Conservation (phyloP, 2,888 invertebrate genomes). For the Yponomeuta malinellus region DNA sequence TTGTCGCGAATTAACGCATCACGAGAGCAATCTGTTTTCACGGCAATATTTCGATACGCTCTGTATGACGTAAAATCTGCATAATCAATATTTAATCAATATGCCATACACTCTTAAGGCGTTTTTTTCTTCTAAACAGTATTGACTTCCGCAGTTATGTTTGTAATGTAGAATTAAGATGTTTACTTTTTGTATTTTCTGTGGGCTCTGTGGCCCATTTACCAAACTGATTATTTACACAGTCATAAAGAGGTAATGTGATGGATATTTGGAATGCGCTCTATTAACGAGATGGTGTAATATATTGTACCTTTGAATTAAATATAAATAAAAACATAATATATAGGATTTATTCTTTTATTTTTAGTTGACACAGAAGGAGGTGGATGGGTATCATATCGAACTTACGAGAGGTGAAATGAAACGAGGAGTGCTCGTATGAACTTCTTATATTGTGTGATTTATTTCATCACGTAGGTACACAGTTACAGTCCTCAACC, state of each 20-base stretch:
- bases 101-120: conserved; percentile 43
- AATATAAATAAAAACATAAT: conserved; percentile 75
- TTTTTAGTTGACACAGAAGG: conserved; percentile 6
- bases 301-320: conserved; percentile 74
- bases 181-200: conserved; percentile 70
- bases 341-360: conserved; percentile 56
- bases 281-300: conserved; percentile 67
- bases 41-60: conserved; percentile 15
- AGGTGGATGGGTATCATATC: background rate
- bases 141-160: conserved; percentile 67
- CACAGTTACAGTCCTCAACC: conserved; percentile 58
- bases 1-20: conserved; percentile 13
- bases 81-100: conserved; percentile 63
- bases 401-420: background rate
- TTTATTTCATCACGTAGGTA: conserved; percentile 41
- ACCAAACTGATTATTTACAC: conserved; percentile 67
- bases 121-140: conserved; percentile 62
- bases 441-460: conserved; percentile 16
- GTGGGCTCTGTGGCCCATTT: conserved; percentile 57
- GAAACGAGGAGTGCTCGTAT: background rate
- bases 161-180: conserved; percentile 60
- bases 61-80: conserved; percentile 42
- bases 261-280: conserved; percentile 55
- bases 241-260: conserved; percentile 65
- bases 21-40: conserved; percentile 5